These are phyloP conservation scores for Rotaria macrura DNA, from an alignment of 2,888 invertebrate species.

Conservation along the genomic window DNA sequence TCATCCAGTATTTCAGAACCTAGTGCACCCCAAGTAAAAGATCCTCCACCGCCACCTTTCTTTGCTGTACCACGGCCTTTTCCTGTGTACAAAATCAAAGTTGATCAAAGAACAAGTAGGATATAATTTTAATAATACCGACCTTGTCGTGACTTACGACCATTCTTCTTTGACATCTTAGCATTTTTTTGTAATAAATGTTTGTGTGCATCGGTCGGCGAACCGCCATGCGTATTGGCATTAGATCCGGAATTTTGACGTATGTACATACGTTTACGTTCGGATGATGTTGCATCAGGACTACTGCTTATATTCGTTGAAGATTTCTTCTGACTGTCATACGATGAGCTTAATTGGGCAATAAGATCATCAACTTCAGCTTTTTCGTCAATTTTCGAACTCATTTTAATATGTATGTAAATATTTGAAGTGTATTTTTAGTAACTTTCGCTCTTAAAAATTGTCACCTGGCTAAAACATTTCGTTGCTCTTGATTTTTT, in stretches of 20 bases:
- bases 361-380: neutral
- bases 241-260: neutral
- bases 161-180: neutral
- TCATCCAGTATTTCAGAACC: slow-evolving; percentile 25
- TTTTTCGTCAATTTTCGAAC: neutral
- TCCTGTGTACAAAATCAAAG: neutral
- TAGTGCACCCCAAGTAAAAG: slow-evolving; percentile 29
- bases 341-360: neutral
- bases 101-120: neutral
- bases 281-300: neutral
- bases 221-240: neutral
- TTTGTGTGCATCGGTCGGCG: neutral
- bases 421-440: neutral
- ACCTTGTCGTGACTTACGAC: slow-evolving; percentile 16
- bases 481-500: neutral
- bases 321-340: neutral
- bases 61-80: slow-evolving; percentile 30
- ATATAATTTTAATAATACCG: too few relatives aligned
- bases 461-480: neutral
- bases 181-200: neutral
- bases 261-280: neutral
- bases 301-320: neutral
- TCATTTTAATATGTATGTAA: neutral
- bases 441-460: neutral
- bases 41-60: slow-evolving; percentile 30